Evolutionary conservation across 2,113 vertebrate species (phyloP).

Genomic region (Channa argus): DNA sequence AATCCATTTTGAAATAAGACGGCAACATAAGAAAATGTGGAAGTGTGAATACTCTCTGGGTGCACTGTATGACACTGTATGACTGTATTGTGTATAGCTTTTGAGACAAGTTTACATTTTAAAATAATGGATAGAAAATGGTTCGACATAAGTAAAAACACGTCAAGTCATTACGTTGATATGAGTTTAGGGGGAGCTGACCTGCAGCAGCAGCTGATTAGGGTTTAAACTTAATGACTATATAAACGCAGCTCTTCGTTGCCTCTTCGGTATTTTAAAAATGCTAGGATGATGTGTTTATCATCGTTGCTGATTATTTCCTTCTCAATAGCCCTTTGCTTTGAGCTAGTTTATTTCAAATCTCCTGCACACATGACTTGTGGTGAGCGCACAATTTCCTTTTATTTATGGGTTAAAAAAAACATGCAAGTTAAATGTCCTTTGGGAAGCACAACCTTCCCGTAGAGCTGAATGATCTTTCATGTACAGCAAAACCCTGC

Average conservation of each 20-base stretch:
- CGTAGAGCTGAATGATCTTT: constrained; percentile 4
- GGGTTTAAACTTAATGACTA: not conserved
- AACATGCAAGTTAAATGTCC: not conserved
- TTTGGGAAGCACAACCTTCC: not conserved
- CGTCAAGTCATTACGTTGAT: not conserved
- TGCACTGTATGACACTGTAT: no score
- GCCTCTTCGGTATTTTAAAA: no score
- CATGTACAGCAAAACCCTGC: constrained; percentile 11
- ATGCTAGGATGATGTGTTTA: no score
- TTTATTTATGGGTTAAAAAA: not conserved
- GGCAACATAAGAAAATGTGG: no score
- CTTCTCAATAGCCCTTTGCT: not conserved
- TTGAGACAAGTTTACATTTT: no score
- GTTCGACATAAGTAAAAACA: no score
- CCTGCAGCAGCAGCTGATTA: not conserved
- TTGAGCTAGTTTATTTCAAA: constrained; percentile 15
- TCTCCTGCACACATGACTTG: not conserved
- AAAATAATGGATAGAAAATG: not conserved
- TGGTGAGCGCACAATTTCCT: constrained; percentile 1
- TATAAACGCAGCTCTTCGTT: no score
- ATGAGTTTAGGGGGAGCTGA: not conserved
- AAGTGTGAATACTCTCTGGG: no score
- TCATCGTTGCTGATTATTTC: not conserved
- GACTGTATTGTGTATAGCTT: no score
- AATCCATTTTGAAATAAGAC: no score